Percentiles rank a stretch among this genome's conserved stretches.
These are phyloP conservation scores for Cataglyphis hispanica DNA, from an alignment of 1,140 invertebrate genomes.

Conservation along the genomic window DNA sequence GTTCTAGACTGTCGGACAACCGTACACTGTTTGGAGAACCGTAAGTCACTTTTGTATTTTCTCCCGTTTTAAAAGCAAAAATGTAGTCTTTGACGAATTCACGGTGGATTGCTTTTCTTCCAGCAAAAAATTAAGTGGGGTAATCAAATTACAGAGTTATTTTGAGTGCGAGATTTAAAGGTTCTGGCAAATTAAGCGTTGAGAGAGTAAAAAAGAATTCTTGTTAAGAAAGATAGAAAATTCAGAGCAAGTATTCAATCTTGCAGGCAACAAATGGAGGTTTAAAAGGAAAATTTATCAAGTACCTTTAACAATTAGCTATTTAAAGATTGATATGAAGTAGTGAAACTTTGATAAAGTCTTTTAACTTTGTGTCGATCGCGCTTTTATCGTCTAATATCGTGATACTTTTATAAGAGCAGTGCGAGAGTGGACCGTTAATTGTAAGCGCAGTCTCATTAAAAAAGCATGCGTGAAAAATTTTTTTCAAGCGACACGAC, in stretches of 20 bases:
- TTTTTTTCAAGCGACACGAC: conserved; percentile 68
- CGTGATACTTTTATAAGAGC: not conserved
- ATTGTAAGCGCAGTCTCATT: conserved; percentile 66
- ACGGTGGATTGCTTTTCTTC: not conserved
- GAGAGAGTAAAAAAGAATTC: not conserved
- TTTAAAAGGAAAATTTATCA: not conserved
- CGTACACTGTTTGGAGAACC: not conserved
- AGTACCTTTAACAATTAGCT: not conserved
- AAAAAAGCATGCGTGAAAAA: conserved; percentile 76
- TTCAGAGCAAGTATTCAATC: too few species aligned
- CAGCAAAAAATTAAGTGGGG: not conserved
- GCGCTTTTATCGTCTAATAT: not conserved
- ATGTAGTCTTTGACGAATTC: conserved; percentile 27
- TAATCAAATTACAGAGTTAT: not conserved
- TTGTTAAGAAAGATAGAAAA: too few species aligned
- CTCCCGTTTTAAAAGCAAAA: too few species aligned
- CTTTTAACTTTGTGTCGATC: too few species aligned
- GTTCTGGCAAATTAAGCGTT: not conserved
- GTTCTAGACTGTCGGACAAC: conserved; percentile 29
- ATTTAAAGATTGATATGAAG: not conserved
- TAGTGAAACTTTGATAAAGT: too few species aligned
- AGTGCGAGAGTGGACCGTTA: not conserved
- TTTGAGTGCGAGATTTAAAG: conserved; percentile 21
- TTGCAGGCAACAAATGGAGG: too few species aligned
- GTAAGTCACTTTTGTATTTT: conserved; percentile 41